phyloP scores from a whole-genome alignment of 2,797 vertebrate species.

The Brachyrhaphis roseni region DNA sequence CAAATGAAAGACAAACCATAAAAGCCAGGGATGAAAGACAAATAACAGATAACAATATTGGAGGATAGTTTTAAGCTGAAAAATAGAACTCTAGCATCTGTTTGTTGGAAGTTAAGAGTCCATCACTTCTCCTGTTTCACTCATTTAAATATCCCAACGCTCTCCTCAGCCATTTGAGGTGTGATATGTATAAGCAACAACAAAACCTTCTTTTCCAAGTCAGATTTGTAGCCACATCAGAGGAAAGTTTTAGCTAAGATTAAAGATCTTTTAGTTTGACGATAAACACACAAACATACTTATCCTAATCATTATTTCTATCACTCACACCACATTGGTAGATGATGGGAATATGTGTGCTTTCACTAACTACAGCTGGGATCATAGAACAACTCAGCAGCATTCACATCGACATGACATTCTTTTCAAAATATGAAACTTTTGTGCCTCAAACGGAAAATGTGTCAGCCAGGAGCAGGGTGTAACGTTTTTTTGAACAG shows the following conservation, averaged over 20 bases:
- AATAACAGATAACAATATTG: not conserved
- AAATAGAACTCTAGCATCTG: conserved; percentile 7
- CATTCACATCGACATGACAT: not conserved
- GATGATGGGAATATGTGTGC: not conserved
- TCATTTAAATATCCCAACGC: conserved; percentile 36
- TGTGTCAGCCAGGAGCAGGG: not conserved
- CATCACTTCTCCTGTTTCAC: conserved; percentile 26
- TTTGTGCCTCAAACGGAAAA: not conserved
- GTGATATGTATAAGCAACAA: conserved; percentile 40
- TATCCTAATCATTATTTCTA: not conserved
- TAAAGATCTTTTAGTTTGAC: not conserved
- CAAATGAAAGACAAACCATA: not conserved
- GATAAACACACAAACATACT: not conserved
- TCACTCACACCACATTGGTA: not conserved
- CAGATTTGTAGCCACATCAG: conserved; percentile 39
- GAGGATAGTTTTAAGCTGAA: conserved; percentile 3
- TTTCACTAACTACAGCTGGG: not conserved
- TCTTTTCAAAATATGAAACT: not conserved
- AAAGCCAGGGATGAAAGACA: not conserved
- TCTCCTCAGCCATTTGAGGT: conserved; percentile 21
- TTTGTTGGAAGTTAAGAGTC: conserved; percentile 10
- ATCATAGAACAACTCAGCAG: not conserved
- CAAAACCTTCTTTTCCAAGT: conserved; percentile 3
- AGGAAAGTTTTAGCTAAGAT: conserved; percentile 41
- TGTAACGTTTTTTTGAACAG: not conserved